Percentiles rank a stretch among this genome's conserved stretches.
phyloP scores from a whole-genome alignment of 2,797 vertebrate genomes.

The Pipistrellus kuhlii region DNA sequence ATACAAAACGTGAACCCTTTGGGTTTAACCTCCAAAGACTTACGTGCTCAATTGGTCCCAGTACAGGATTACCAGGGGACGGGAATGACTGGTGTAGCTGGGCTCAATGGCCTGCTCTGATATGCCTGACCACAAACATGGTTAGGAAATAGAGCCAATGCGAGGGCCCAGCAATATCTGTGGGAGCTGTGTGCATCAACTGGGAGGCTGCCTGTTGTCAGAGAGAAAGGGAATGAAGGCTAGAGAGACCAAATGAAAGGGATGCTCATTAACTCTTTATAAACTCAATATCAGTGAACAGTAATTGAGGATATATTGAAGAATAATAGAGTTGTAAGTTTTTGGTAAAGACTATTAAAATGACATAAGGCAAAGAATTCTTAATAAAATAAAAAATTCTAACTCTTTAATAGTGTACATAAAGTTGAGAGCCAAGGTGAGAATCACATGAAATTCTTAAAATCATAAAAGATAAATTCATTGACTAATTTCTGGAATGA shows the following conservation, averaged over 20 bases:
- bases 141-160: background rate
- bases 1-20: background rate
- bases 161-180: background rate
- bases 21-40: background rate
- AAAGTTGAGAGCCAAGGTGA: background rate
- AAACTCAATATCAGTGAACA: background rate
- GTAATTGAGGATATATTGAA: background rate
- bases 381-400: background rate
- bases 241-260: background rate
- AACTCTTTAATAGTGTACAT: background rate
- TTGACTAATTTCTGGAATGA: background rate
- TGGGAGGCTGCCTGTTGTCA: background rate
- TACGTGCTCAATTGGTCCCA: background rate
- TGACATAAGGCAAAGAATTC: background rate
- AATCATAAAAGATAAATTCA: slow-evolving; percentile 34
- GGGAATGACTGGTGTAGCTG: background rate
- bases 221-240: background rate
- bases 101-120: background rate
- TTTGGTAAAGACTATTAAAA: background rate
- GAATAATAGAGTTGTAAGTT: background rate
- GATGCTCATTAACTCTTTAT: background rate
- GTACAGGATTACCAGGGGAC: background rate
- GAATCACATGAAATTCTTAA: slow-evolving; percentile 21
- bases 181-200: background rate
- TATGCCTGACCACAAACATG: background rate